Conservation (phyloP, 2,888 invertebrate species). For the Nomada lathburiana region DNA sequence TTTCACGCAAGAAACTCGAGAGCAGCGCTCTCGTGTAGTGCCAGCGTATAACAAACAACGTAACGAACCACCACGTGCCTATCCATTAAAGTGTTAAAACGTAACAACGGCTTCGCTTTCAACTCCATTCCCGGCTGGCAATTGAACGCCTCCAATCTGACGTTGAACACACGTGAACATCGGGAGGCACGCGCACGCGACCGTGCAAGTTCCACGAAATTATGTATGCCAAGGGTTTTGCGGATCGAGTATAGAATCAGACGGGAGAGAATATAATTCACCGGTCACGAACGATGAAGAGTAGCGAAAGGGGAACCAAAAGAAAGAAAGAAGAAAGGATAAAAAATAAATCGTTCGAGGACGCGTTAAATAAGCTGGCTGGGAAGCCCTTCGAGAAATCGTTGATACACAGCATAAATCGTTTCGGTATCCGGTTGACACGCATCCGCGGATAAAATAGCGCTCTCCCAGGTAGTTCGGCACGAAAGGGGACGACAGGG, state of each 20-base stretch:
- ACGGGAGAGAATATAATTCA: too few species aligned
- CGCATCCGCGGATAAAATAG: constrained; percentile 37
- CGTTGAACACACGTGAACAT: constrained; percentile 16
- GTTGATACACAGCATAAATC: constrained; percentile 41
- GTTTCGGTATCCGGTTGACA: constrained; percentile 38
- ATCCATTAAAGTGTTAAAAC: constrained; percentile 11
- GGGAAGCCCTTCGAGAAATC: neutral
- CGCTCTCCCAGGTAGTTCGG: constrained; percentile 40
- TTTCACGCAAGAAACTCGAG: too few species aligned
- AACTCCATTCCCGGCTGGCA: neutral
- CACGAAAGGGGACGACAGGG: constrained; percentile 37
- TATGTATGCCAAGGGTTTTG: constrained; percentile 1
- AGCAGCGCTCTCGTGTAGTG: too few species aligned
- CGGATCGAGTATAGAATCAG: too few species aligned
- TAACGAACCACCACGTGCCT: constrained; percentile 22
- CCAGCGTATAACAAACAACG: constrained; percentile 10
- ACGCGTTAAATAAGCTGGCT: neutral
- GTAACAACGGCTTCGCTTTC: constrained; percentile 11
- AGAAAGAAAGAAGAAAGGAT: neutral
- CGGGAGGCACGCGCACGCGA: constrained; percentile 11
- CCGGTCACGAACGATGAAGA: too few species aligned
- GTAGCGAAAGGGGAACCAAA: neutral
- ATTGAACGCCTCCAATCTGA: constrained; percentile 25
- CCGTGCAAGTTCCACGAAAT: constrained; percentile 16
- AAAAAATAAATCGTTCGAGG: neutral